Percentiles rank a stretch among this genome's conserved stretches.
phyloP scores from a whole-genome alignment of 2,113 vertebrate species.

The Sapayoa aenigma region DNA sequence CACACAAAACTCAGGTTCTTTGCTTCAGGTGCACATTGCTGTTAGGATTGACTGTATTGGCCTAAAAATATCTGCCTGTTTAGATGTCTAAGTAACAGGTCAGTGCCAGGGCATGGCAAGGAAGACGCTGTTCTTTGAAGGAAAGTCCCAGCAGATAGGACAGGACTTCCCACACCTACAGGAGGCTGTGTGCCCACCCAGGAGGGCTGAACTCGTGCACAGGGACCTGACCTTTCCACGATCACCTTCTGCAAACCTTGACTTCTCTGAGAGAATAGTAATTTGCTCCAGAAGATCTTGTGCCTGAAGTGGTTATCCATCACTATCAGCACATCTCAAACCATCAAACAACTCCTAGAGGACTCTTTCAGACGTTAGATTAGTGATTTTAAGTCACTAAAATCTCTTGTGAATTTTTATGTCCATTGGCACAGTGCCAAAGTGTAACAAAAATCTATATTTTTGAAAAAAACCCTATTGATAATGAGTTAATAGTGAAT shows the following conservation, averaged over 20 bases:
- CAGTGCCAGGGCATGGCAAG: background rate
- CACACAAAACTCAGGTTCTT: background rate
- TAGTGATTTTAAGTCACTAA: background rate
- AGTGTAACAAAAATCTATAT: background rate
- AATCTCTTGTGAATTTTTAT: background rate
- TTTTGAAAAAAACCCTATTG: background rate
- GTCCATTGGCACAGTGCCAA: background rate
- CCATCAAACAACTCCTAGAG: background rate
- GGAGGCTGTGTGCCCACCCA: rapidly evolving
- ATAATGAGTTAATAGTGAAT: background rate
- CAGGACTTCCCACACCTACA: background rate
- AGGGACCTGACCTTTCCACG: background rate
- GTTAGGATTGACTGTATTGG: background rate
- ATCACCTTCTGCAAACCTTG: rapidly evolving
- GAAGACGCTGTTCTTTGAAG: background rate
- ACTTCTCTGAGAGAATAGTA: background rate
- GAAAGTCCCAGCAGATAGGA: background rate
- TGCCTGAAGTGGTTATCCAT: background rate
- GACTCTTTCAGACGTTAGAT: background rate
- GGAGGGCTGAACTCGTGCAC: rapidly evolving
- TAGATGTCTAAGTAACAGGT: background rate
- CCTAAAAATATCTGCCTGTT: background rate
- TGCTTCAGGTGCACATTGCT: background rate
- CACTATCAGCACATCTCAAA: background rate
- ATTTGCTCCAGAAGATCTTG: background rate